A percentile compares a stretch with the other conserved stretches of the same genome.
phyloP scores from a whole-genome alignment of 2,888 invertebrate genomes.

The Axea sp. region DNA sequence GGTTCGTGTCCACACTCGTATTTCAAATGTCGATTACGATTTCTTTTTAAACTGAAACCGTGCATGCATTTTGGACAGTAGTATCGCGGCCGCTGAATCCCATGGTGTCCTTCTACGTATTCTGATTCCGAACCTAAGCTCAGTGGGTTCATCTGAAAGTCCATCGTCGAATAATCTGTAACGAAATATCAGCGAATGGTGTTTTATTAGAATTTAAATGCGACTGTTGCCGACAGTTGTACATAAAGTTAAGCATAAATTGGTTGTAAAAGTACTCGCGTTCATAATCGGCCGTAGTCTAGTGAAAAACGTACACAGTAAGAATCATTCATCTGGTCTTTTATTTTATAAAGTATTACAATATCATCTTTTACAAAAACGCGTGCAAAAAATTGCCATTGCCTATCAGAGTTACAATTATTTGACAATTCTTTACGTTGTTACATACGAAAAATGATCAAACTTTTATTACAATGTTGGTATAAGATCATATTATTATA shows the following conservation, averaged over 20 bases:
- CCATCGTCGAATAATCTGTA: slow-evolving; percentile 29
- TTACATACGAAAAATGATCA: no score
- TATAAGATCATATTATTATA: no score
- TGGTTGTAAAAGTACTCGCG: background rate
- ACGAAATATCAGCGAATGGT: slow-evolving; percentile 23
- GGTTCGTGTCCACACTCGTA: slow-evolving; percentile 75
- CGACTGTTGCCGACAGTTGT: no score
- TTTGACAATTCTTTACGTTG: no score
- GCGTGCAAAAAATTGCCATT: slow-evolving; percentile 1
- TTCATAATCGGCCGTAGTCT: background rate
- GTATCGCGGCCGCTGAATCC: background rate
- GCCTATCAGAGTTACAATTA: no score
- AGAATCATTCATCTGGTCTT: slow-evolving; percentile 30
- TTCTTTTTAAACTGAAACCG: slow-evolving; percentile 69
- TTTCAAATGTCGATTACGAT: slow-evolving; percentile 73
- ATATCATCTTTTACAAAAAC: slow-evolving; percentile 27
- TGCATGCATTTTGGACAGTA: slow-evolving; percentile 69
- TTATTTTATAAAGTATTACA: slow-evolving; percentile 46
- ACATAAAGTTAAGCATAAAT: background rate
- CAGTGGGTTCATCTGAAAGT: slow-evolving; percentile 18
- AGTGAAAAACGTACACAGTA: slow-evolving; percentile 50
- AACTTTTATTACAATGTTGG: no score
- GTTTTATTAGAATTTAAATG: slow-evolving; percentile 12
- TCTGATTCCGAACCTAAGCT: background rate
- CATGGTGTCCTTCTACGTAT: background rate